Conservation (phyloP, 2,888 invertebrate genomes). For the Macrosiphum euphorbiae region DNA sequence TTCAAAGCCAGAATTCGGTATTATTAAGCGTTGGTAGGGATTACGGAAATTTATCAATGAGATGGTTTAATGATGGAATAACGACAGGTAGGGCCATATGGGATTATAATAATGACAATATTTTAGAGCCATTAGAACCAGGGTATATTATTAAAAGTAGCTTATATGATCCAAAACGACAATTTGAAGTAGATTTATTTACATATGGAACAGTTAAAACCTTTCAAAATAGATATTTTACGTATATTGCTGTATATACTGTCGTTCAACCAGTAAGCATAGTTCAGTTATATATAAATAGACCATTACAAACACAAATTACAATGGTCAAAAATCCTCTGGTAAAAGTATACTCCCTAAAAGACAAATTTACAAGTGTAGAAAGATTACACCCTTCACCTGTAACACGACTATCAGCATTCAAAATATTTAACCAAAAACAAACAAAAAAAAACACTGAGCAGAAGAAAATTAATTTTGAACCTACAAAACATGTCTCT, state of each 20-base stretch:
- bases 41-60: slow-evolving; percentile 55
- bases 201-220: slow-evolving; percentile 43
- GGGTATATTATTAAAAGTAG: slow-evolving; percentile 41
- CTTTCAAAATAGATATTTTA: slow-evolving; percentile 49
- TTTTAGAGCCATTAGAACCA: slow-evolving; percentile 53
- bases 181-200: slow-evolving; percentile 46
- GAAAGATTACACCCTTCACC: slow-evolving; percentile 66
- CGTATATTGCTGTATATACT: slow-evolving; percentile 42
- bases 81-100: slow-evolving; percentile 44
- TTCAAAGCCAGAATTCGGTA: slow-evolving; percentile 51
- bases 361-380: slow-evolving; percentile 66
- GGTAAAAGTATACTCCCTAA: slow-evolving; percentile 66
- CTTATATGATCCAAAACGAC: slow-evolving; percentile 33
- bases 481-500: slow-evolving; percentile 43
- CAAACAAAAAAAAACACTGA: neutral
- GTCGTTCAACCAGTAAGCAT: slow-evolving; percentile 31
- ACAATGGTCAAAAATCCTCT: slow-evolving; percentile 61
- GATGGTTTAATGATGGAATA: slow-evolving; percentile 53
- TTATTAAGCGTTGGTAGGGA: slow-evolving; percentile 54
- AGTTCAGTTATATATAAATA: slow-evolving; percentile 54
- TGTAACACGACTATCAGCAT: slow-evolving; percentile 66
- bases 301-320: slow-evolving; percentile 56
- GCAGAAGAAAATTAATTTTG: slow-evolving; percentile 33
- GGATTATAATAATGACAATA: slow-evolving; percentile 11
- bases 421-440: slow-evolving; percentile 64